Evolutionary conservation across 2,797 vertebrate species (phyloP), one percentile per base, ranked within the genome.

Genomic region (Acanthurus lineatus): DNA sequence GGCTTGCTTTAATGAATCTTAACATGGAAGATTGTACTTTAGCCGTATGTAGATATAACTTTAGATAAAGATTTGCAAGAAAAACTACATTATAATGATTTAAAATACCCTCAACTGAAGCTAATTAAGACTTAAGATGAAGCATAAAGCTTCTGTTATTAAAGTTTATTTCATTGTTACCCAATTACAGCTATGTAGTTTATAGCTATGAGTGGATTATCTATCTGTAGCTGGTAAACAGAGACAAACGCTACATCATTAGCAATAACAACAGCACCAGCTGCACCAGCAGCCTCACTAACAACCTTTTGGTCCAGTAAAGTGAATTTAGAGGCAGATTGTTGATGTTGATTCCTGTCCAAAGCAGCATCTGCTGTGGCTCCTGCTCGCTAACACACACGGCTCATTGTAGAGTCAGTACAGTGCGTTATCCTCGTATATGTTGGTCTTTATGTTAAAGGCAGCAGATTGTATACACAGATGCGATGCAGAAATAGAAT

Each of bases 341-440:
- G 70, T 76, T 60, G 66, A 66, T 83, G 70, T 76, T 60, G 66
- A 66, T 75, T 59, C 28, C 0, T 22, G 52, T 69, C 68, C 35
- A 69, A 60, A 72, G 70, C 28, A 62, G 65, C 81, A 83, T 81
- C 71, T 71, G 65, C 28, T 67, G 64, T 32, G 61, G 66, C 59
- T 72, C 25, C 51, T 67, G 40, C 12, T 74, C 35, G 35, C 32
- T 59, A 60, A 53, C 48, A 67, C 58, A 64, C 44, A 79, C 2
- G 42, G 54, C 57, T 48, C 20, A 1, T 57, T 40, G 52, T 53
- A 4, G n/a, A 35, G 4, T 53, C 15, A 22, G 40, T 48, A 17
- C 4, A n/a, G 11, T 25, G 6, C 28, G 16, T 7, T 22, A 57
- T 6, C 9, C 19, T 19, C 48, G 12, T 45, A 16, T 45, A 32